Evolutionary conservation across 2,888 invertebrate species (phyloP).

Genomic region (Pollenia amentaria): DNA sequence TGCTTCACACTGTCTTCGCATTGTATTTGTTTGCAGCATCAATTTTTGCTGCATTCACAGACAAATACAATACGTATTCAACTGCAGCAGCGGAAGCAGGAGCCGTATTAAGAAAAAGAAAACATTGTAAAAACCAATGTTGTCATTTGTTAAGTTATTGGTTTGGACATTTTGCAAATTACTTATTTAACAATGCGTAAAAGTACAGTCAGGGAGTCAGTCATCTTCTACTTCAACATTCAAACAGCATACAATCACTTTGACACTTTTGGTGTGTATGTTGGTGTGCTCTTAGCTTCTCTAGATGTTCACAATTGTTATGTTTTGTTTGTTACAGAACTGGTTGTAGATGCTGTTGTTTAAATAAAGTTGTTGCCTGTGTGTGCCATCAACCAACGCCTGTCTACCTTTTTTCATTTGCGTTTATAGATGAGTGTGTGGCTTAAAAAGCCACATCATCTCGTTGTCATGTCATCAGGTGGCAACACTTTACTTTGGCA

Average conservation of each 20-base stretch:
- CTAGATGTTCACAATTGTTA: slow-evolving; percentile 38
- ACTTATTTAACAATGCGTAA: slow-evolving; percentile 84
- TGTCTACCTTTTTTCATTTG: slow-evolving; percentile 25
- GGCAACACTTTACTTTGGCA: slow-evolving; percentile 73
- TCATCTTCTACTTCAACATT: neutral
- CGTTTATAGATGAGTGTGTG: slow-evolving; percentile 61
- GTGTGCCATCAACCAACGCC: neutral
- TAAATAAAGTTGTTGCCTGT: slow-evolving; percentile 49
- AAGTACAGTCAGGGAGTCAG: slow-evolving; percentile 71
- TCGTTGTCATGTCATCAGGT: slow-evolving; percentile 74
- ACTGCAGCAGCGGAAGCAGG: slow-evolving; percentile 5
- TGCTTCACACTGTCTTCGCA: slow-evolving; percentile 1
- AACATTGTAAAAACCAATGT: slow-evolving; percentile 65
- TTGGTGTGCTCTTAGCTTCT: slow-evolving; percentile 12
- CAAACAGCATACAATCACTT: neutral
- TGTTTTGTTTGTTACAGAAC: neutral
- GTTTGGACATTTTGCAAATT: slow-evolving; percentile 84
- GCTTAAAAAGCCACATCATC: slow-evolving; percentile 73
- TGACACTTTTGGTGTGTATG: neutral
- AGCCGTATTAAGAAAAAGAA: slow-evolving; percentile 30
- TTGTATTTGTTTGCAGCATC: slow-evolving; percentile 30
- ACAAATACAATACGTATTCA: slow-evolving; percentile 15
- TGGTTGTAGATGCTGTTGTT: slow-evolving; percentile 25
- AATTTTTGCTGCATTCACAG: slow-evolving; percentile 39
- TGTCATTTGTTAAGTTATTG: slow-evolving; percentile 79